phyloP scores from a whole-genome alignment of 2,113 vertebrate species.

The Carollia perspicillata region DNA sequence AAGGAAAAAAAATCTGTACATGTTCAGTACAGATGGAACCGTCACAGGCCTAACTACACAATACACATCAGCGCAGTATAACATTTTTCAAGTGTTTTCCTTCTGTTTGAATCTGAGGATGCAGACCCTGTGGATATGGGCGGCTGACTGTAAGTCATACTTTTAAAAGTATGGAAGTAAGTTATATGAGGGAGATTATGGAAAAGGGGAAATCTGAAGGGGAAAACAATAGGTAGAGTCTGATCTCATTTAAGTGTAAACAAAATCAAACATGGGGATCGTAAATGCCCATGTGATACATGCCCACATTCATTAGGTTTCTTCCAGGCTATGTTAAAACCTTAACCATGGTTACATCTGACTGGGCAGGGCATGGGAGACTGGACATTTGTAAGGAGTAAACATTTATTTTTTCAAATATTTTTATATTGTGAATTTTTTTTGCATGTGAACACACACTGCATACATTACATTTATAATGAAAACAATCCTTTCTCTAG shows the following conservation, averaged over 20 bases:
- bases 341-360: neutral
- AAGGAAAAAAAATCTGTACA: neutral
- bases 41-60: too few relatives aligned
- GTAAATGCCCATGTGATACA: neutral
- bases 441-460: neutral
- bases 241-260: neutral
- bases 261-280: neutral
- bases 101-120: neutral
- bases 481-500: neutral
- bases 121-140: neutral
- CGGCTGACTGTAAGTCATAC: neutral
- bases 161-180: neutral
- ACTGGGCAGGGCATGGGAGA: neutral
- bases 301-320: neutral
- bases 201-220: neutral
- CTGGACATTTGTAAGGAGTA: neutral
- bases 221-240: neutral
- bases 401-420: neutral
- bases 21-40: neutral
- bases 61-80: neutral
- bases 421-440: neutral
- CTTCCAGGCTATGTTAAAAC: neutral
- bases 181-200: neutral
- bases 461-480: neutral
- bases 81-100: neutral